phyloP scores from a whole-genome alignment of 1,140 invertebrate species.

The Caerostris extrusa region DNA sequence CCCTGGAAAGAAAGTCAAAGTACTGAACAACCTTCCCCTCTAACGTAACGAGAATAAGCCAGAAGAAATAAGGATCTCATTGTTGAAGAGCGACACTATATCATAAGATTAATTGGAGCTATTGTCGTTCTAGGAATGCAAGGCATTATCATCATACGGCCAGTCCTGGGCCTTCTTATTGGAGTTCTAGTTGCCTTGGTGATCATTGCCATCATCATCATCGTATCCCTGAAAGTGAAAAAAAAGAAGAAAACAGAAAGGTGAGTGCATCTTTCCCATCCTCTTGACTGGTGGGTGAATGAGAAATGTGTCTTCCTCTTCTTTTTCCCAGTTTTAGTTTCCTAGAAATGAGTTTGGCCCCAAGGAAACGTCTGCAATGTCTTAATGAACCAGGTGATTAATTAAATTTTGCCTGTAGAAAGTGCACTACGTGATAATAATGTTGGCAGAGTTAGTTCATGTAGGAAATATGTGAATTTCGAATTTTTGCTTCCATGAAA shows the following conservation, averaged over 20 bases:
- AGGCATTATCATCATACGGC: conserved; percentile 83
- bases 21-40: not conserved
- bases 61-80: conserved; percentile 2
- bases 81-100: conserved; percentile 2
- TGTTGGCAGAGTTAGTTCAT: too few relatives aligned
- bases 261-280: conserved; percentile 7
- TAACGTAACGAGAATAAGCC: not conserved
- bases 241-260: conserved; percentile 80
- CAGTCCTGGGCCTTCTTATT: conserved; percentile 78
- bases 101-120: conserved; percentile 59
- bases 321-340: not conserved
- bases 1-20: not conserved
- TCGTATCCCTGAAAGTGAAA: conserved; percentile 82
- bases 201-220: conserved; percentile 78
- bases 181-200: conserved; percentile 77
- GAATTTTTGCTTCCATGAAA: too few relatives aligned
- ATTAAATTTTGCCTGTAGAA: not conserved
- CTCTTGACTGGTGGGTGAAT: not conserved
- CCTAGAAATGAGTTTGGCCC: not conserved
- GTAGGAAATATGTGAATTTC: too few relatives aligned
- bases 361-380: not conserved
- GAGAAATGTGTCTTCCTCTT: not conserved
- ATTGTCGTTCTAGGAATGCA: conserved; percentile 72
- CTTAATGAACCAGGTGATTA: not conserved
- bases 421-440: too few relatives aligned